A percentile compares a stretch with the other conserved stretches of the same genome.
These are phyloP conservation scores for Plectrocnemia conspersa DNA, from an alignment of 1,140 invertebrate genomes.

Conservation along the genomic window DNA sequence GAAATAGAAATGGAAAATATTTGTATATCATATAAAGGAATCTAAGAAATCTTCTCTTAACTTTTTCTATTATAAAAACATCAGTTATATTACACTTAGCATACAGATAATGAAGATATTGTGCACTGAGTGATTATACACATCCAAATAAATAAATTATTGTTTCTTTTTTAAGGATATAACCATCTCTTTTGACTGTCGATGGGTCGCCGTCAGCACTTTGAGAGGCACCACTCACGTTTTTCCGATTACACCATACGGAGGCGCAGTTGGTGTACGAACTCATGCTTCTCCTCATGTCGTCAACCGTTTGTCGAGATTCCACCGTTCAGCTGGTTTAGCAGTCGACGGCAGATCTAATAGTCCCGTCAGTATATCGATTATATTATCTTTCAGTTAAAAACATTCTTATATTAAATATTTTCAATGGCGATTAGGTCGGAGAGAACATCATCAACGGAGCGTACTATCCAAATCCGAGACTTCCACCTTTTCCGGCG, in stretches of 20 bases:
- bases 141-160: not conserved
- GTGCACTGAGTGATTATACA: too few relatives aligned
- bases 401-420: not conserved
- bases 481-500: constrained; percentile 83
- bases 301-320: constrained; percentile 91
- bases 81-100: too few relatives aligned
- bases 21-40: too few relatives aligned
- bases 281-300: constrained; percentile 91
- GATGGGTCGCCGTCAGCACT: constrained; percentile 94
- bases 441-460: constrained; percentile 42
- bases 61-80: too few relatives aligned
- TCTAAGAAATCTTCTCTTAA: too few relatives aligned
- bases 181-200: constrained; percentile 82
- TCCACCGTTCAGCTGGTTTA: constrained; percentile 92
- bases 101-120: too few relatives aligned
- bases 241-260: constrained; percentile 96
- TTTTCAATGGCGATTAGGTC: constrained; percentile 35
- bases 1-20: too few relatives aligned
- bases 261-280: constrained; percentile 81
- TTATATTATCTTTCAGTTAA: not conserved
- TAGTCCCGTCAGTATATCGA: constrained; percentile 56
- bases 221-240: constrained; percentile 95
- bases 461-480: constrained; percentile 79
- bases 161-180: constrained; percentile 64
- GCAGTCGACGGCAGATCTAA: constrained; percentile 66